Evolutionary conservation across 2,113 vertebrate genomes (phyloP).

Genomic region (Callithrix jacchus): DNA sequence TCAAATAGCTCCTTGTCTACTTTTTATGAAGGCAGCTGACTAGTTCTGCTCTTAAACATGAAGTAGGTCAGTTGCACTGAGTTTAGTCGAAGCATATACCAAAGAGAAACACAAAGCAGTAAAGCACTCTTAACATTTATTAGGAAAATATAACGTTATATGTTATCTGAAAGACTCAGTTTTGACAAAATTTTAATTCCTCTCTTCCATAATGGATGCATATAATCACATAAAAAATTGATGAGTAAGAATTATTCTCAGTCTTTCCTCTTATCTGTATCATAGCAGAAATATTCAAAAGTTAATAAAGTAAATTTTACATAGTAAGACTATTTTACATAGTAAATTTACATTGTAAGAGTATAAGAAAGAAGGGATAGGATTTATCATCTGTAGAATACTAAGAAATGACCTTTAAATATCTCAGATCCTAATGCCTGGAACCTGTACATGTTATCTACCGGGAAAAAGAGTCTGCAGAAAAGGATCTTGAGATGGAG

Average conservation of each 20-base stretch:
- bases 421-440: not conserved
- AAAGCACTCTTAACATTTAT: not conserved
- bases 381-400: not conserved
- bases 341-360: not conserved
- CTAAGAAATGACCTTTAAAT: not conserved
- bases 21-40: not conserved
- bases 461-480: not conserved
- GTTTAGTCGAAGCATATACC: not conserved
- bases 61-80: not conserved
- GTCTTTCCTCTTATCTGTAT: constrained; percentile 11
- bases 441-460: not conserved
- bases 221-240: constrained; percentile 17
- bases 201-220: not conserved
- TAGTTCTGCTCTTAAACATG: not conserved
- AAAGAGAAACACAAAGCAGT: not conserved
- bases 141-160: not conserved
- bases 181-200: constrained; percentile 29
- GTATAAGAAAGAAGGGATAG: not conserved
- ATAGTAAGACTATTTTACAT: not conserved
- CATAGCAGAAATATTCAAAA: constrained; percentile 9
- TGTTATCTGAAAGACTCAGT: not conserved
- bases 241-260: constrained; percentile 33
- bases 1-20: not conserved
- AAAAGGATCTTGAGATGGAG: not conserved
- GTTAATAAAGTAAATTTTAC: not conserved